Base-by-base conservation (phyloP, 1,140 invertebrate species). In the Tetragonula clypearis region DNA sequence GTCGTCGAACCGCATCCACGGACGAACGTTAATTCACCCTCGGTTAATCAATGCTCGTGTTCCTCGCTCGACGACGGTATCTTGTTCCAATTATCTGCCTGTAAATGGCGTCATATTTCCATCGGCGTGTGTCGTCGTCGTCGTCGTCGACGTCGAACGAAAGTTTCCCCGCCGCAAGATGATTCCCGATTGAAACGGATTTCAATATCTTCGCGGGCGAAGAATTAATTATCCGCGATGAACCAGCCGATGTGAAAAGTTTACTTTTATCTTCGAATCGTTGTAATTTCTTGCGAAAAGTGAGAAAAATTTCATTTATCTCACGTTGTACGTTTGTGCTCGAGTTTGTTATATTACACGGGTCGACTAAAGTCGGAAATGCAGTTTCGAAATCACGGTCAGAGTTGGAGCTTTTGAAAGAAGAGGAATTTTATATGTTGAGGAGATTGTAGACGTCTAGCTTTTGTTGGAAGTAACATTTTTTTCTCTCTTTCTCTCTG, bases 81-180 rank as follows among this genome's bases (percentile, higher is more conserved):
- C 78, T 62, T 60, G 56, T 79, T 88, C 79, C 86, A 88, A 88
- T 87, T 78, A 87, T 53, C 58, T 15, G 26, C 53, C 41, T 41
- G 49, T 12, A 35, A 80, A 80, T 74, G 21, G 15, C n/a, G 65
- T 21, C 71, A 21, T 15, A 12, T 30, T 30, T 77, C 15, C 65
- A 62, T 0, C 17, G 9, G 23, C 23, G 11, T 21, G 41, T 49
- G 41, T 35, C 49, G n/a, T 49, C 66, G 53, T 82, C n/a, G n/a
- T n/a, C 1, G 30, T 30, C 30, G 30, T 30, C 30, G 41, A 41
- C 53, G 12, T 79, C 12, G 6, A 53, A 35, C 19, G 53, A 26
- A 30, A 68, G 19, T n/a, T 6, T n/a, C n/a, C 19, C 49, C 58
- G 35, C 35, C 65, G 65, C 15, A 17, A 66, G n/a, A 15, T 15